Base-by-base conservation (phyloP, 2,888 invertebrate species). In the Acrocera orbiculus region DNA sequence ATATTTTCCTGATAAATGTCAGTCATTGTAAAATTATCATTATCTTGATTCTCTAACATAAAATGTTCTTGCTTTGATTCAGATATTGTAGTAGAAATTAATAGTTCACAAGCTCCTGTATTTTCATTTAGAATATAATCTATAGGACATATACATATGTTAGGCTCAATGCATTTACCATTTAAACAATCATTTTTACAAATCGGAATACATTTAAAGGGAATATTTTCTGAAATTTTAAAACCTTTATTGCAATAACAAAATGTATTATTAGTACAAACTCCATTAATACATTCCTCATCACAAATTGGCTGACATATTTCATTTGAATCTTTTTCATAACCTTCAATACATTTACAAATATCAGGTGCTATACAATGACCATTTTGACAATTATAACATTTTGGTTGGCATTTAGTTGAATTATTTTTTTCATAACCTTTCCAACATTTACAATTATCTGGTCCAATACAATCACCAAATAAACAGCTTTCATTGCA, bases 191-290 rank as follows among this genome's bases (percentile, higher is more conserved):
- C 30, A 1, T 31, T 23, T 22, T 26, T 5, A 23, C 11, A 23
- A 3, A n/a, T 10, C n/a, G 23, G n/a, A 8, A 23, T 11, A 23
- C 23, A 23, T 2, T n/a, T n/a, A n/a, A n/a, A n/a, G n/a, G n/a
- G n/a, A 22, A 10, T 10, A 22, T 22, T 22, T 22, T 22, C 22
- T 0, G 72, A 71, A 38, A 73, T 73, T 0, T 49, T 63, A 11
- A 57, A 45, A 41, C 69, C 69, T 23, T 23, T 5, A 9, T 8
- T 8, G 6, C 23, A 23, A 11, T 45, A 24, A 35, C 58, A 59
- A 10, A 27, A 32, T 17, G 49, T 34, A 1, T 48, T 50, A 2
- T 39, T 48, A 4, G 41, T 28, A 36, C 60, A 60, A 2, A 40
- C 33, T 5, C 54, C 52, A 39, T 65, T 59, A 0, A 49, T 31